Conservation (phyloP, 2,888 invertebrate species). For the Phengaris arion region DNA sequence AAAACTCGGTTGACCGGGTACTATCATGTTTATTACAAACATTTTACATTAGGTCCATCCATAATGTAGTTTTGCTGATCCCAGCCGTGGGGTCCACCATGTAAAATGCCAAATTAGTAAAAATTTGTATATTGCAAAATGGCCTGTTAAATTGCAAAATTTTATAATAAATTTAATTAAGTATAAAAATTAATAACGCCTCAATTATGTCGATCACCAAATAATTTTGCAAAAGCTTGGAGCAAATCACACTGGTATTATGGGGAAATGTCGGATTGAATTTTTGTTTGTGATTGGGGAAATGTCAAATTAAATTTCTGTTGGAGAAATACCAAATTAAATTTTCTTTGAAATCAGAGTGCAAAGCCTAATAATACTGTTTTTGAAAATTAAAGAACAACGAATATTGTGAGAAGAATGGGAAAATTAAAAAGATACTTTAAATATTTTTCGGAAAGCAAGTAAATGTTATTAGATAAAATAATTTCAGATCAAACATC, state of each 20-base stretch:
- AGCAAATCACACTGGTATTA: slow-evolving; percentile 1
- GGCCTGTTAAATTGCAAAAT: background rate
- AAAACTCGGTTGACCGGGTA: too few relatives aligned
- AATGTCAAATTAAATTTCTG: slow-evolving; percentile 1
- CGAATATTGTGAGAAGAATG: background rate
- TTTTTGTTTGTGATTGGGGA: background rate
- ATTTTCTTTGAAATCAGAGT: background rate
- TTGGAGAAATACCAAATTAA: background rate
- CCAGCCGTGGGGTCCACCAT: background rate
- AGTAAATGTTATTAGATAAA: background rate
- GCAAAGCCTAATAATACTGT: background rate
- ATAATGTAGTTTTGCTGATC: background rate
- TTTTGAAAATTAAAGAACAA: background rate
- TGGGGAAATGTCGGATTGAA: background rate
- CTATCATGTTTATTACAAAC: too few relatives aligned
- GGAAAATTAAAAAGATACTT: background rate
- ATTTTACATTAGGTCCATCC: background rate
- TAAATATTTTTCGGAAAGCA: background rate
- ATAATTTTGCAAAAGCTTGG: background rate
- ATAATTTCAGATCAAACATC: too few relatives aligned
- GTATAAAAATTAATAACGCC: background rate
- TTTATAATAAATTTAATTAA: background rate
- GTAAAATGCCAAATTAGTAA: too few relatives aligned
- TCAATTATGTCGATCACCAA: background rate
- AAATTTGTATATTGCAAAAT: background rate